phyloP scores from a whole-genome alignment of 1,140 invertebrate genomes.

The Scaptomyza graminum region DNA sequence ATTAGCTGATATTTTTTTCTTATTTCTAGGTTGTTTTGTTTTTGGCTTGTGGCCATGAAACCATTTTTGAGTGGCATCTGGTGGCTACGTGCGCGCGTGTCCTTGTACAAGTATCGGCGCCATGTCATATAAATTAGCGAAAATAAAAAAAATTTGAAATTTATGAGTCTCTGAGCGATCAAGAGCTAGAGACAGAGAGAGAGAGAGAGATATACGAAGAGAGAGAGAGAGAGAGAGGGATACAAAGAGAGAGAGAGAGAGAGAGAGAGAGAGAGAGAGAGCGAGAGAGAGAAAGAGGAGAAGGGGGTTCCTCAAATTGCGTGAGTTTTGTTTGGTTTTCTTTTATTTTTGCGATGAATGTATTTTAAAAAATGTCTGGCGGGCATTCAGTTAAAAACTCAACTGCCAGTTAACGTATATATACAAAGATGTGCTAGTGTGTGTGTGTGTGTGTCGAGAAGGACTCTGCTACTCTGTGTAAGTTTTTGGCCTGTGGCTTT shows the following conservation, averaged over 20 bases:
- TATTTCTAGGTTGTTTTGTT: slow-evolving; percentile 17
- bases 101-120: slow-evolving; percentile 58
- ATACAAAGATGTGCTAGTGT: neutral
- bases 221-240: neutral
- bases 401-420: slow-evolving; percentile 4
- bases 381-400: slow-evolving; percentile 56
- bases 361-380: slow-evolving; percentile 72
- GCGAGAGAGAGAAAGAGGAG: neutral
- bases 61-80: slow-evolving; percentile 50
- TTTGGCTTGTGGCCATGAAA: slow-evolving; percentile 64
- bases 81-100: slow-evolving; percentile 37
- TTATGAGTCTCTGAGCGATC: slow-evolving; percentile 68
- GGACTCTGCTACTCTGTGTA: slow-evolving; percentile 14
- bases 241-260: neutral
- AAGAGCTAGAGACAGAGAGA: neutral
- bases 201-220: neutral
- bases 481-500: slow-evolving; percentile 66
- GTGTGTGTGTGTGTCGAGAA: slow-evolving; percentile 9
- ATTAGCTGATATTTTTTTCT: slow-evolving; percentile 16
- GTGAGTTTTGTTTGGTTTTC: slow-evolving; percentile 22
- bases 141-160: slow-evolving; percentile 78
- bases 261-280: neutral
- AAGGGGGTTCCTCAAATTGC: slow-evolving; percentile 25
- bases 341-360: slow-evolving; percentile 44
- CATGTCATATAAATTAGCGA: slow-evolving; percentile 76